A percentile compares a stretch with the other conserved stretches of the same genome.
phyloP scores from a whole-genome alignment of 2,797 vertebrate genomes.

The Neosalanx taihuensis region DNA sequence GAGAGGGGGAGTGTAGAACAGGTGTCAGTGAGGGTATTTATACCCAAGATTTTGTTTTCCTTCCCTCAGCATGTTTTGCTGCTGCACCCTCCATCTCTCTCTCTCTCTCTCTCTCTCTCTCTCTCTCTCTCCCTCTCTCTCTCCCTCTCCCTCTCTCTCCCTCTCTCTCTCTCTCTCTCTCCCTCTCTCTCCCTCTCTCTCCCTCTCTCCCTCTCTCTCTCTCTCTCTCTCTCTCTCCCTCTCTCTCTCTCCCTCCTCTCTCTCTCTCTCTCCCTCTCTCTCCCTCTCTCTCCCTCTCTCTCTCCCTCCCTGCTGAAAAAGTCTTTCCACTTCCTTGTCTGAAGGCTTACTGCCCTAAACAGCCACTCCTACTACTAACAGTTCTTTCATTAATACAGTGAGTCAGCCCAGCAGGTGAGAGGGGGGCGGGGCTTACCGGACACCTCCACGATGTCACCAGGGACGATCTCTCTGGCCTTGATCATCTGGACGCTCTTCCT shows the following conservation, averaged over 20 bases:
- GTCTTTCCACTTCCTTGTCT: no score
- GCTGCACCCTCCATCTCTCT: conserved; percentile 13
- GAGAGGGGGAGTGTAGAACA: conserved; percentile 30
- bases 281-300: neutral
- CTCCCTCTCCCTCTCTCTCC: conserved; percentile 26
- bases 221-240: conserved; percentile 28
- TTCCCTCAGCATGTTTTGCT: conserved; percentile 70
- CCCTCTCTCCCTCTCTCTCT: neutral
- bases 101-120: conserved; percentile 30
- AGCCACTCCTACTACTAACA: no score
- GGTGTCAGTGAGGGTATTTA: conserved; percentile 67
- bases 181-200: neutral
- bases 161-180: neutral
- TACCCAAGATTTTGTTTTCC: conserved; percentile 67
- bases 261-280: conserved; percentile 24
- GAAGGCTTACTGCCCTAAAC: no score
- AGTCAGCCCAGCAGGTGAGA: neutral
- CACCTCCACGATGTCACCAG: conserved; percentile 91
- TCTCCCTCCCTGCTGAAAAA: no score
- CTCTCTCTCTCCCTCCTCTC: conserved; percentile 29
- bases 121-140: conserved; percentile 26
- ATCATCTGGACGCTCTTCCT: conserved; percentile 79
- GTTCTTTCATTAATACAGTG: no score
- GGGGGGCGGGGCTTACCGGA: conserved; percentile 76
- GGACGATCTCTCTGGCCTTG: conserved; percentile 90